These are phyloP conservation scores for Aphidius colemani DNA, from an alignment of 2,888 invertebrate genomes.

Conservation along the genomic window DNA sequence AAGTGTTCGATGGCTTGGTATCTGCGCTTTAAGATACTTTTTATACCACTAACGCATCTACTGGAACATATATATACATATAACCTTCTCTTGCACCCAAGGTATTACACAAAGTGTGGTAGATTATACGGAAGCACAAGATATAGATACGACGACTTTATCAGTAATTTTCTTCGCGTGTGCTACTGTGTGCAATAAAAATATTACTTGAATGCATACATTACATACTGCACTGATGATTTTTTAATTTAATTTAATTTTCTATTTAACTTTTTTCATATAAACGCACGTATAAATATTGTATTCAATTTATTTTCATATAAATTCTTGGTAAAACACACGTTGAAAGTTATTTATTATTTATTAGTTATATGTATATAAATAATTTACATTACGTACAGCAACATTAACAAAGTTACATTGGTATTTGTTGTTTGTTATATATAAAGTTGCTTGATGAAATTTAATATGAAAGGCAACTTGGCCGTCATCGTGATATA, in stretches of 20 bases:
- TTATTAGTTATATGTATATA: neutral
- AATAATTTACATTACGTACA: no score
- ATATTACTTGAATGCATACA: neutral
- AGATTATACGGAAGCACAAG: slow-evolving; percentile 50
- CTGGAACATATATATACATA: slow-evolving; percentile 1
- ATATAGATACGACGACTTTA: slow-evolving; percentile 53
- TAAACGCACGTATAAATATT: slow-evolving; percentile 3
- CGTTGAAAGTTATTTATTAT: neutral
- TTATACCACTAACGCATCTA: slow-evolving; percentile 42
- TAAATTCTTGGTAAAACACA: neutral
- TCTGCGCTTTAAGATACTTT: no score
- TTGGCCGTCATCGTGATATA: neutral
- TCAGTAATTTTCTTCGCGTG: slow-evolving; percentile 34
- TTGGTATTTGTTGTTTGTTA: neutral
- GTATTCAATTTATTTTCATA: neutral
- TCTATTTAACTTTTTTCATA: neutral
- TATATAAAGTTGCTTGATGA: neutral
- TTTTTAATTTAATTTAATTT: neutral
- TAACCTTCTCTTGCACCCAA: slow-evolving; percentile 17
- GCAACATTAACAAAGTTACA: neutral
- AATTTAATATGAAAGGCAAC: neutral
- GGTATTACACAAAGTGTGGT: slow-evolving; percentile 38
- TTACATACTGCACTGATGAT: neutral
- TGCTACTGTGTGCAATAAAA: slow-evolving; percentile 35
- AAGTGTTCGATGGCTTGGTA: no score